phyloP scores from a whole-genome alignment of 2,113 vertebrate species.

The Quiscalus mexicanus region DNA sequence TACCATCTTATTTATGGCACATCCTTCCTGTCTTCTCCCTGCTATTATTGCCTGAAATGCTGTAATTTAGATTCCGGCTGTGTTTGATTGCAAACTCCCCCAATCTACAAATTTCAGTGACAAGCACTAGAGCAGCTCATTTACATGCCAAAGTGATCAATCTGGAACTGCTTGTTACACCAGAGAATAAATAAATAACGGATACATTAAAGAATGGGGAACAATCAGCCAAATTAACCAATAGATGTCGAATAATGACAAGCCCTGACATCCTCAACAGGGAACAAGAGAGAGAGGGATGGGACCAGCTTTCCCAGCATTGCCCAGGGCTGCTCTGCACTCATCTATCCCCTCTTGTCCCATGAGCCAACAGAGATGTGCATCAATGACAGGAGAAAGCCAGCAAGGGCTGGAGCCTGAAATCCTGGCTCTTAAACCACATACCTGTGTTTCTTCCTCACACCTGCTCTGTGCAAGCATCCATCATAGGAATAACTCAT shows the following conservation, averaged over 20 bases:
- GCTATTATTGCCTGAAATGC: not conserved
- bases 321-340: slow-evolving; percentile 3
- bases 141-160: slow-evolving; percentile 45
- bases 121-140: slow-evolving; percentile 23
- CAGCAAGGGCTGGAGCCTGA: not conserved
- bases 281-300: not conserved
- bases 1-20: not conserved
- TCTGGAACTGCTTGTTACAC: not conserved
- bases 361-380: not conserved
- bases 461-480: not conserved
- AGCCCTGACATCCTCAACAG: not conserved
- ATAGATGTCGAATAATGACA: not conserved
- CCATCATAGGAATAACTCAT: not conserved
- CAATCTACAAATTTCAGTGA: slow-evolving; percentile 25
- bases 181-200: slow-evolving; percentile 25
- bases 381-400: not conserved
- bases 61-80: slow-evolving; percentile 45
- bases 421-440: not conserved
- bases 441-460: not conserved
- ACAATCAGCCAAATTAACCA: slow-evolving; percentile 35
- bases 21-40: not conserved
- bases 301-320: not conserved
- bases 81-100: slow-evolving; percentile 58
- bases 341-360: not conserved
- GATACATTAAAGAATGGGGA: not conserved